Evolutionary conservation across 2,113 vertebrate genomes (phyloP), one percentile per base, ranked within the genome.

Genomic region (Bambusicola thoracicus): DNA sequence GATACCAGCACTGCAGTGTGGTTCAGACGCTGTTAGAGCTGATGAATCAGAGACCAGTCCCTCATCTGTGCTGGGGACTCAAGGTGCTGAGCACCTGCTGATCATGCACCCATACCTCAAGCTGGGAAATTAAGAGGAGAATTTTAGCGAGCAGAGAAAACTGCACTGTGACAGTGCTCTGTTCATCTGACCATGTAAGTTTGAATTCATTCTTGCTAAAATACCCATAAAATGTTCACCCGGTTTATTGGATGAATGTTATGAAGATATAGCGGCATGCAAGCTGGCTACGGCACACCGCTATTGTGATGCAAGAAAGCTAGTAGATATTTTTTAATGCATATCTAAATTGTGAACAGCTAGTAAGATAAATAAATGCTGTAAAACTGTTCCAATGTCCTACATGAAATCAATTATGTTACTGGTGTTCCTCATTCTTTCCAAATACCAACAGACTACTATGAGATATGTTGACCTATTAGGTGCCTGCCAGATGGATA

Each of bases 251-350:
- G 24, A 43, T 78, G 66, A 74, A n/a, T 30, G 22, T 32, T 38
- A 44, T 1, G 8, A 46, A 74, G 75, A 27, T 17, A 1, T 0
- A 78, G n/a, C 1, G 13, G 32, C 30, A 5, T 1, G 27, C 53
- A 22, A 69, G 34, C 62, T 85, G 88, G 49, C 66, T 65, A 5
- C 5, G 43, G 85, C 88, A 59, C 49, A 25, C 41, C n/a, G 61
- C 70, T 63, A 0, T 27, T 48, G 66, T 0, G 12, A 41, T 30
- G 48, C 38, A 48, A 69, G 81, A 59, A 81, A 43, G 17, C 27
- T 49, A 36, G 17, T 32, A 58, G 66, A 13, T 8, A 30, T 49
- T 79, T 85, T 68, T 74, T 25, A 85, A n/a, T 25, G 46, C 22
- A 16, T 14, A 27, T 14, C 22, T 79, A n/a, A 48, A 43, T 61